These are phyloP conservation scores for Myripristis murdjan DNA, from an alignment of 2,797 vertebrate species.

Conservation along the genomic window DNA sequence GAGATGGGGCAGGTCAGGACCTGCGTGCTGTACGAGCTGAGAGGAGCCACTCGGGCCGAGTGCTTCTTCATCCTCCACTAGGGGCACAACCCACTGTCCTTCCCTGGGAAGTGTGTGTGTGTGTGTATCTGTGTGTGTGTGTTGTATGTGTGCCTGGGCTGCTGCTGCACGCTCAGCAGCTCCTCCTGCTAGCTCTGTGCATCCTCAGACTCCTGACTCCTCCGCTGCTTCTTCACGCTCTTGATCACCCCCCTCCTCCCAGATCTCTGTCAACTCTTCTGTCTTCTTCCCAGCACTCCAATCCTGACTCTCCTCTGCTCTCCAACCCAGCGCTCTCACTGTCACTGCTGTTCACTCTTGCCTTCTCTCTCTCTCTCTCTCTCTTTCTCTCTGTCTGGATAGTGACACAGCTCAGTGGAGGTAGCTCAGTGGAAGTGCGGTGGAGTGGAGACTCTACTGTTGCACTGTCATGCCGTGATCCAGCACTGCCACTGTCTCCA, in stretches of 20 bases:
- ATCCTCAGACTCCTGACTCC: conserved; percentile 75
- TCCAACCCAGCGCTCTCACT: conserved; percentile 37
- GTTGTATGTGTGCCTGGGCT: conserved; percentile 37
- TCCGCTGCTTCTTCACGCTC: conserved; percentile 62
- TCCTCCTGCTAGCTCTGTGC: conserved; percentile 72
- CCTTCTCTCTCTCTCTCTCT: conserved; percentile 21
- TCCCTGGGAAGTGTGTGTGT: conserved; percentile 57
- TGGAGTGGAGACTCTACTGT: conserved; percentile 77
- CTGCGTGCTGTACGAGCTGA: conserved; percentile 90
- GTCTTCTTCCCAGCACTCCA: conserved; percentile 56
- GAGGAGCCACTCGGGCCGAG: conserved; percentile 88
- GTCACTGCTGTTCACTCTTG: conserved; percentile 13
- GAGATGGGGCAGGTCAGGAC: conserved; percentile 88
- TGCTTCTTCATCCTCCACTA: conserved; percentile 89
- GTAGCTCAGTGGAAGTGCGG: conserved; percentile 59
- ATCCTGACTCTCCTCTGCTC: conserved; percentile 58
- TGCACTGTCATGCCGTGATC: conserved; percentile 80
- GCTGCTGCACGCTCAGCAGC: conserved; percentile 73
- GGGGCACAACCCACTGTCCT: conserved; percentile 74
- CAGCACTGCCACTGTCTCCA: conserved; percentile 81
- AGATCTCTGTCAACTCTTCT: conserved; percentile 62
- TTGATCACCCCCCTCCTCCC: conserved; percentile 38
- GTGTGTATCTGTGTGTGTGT: conserved; percentile 48
- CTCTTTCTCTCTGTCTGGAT: conserved; percentile 57
- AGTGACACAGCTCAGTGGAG: conserved; percentile 65